Conservation (phyloP, 2,797 vertebrate species). For the Gallinago solitaria region DNA sequence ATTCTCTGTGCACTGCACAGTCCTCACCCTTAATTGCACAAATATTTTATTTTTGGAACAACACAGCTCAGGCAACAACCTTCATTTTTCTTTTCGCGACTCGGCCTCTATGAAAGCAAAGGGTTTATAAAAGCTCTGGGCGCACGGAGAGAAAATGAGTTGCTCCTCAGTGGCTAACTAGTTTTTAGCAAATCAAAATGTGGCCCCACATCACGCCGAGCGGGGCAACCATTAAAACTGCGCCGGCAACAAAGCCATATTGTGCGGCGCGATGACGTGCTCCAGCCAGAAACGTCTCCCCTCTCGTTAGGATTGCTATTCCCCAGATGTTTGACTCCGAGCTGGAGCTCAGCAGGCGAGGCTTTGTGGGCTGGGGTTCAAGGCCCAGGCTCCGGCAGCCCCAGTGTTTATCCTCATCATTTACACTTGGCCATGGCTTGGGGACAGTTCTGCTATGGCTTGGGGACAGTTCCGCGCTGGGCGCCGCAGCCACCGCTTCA, state of each 20-base stretch:
- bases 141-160: not conserved
- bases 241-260: constrained; percentile 32
- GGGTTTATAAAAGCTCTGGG: not conserved
- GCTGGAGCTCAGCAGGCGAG: constrained; percentile 1
- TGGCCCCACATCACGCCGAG: not conserved
- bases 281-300: not conserved
- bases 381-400: not conserved
- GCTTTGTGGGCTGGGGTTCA: constrained; percentile 33
- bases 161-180: not conserved
- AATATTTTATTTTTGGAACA: constrained; percentile 42
- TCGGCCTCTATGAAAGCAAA: not conserved
- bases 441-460: not conserved
- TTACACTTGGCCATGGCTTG: constrained; percentile 4
- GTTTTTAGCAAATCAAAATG: not conserved
- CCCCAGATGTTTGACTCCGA: constrained; percentile 49
- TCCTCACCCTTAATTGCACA: not conserved
- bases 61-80: constrained; percentile 16
- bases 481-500: constrained; percentile 16
- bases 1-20: not conserved
- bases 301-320: not conserved
- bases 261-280: not conserved
- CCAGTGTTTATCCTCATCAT: constrained; percentile 27
- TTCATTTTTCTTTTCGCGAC: constrained; percentile 2
- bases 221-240: constrained; percentile 12
- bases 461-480: not conserved